These are phyloP conservation scores for Kryptopterus vitreolus DNA, from an alignment of 2,797 vertebrate species.

Conservation along the genomic window DNA sequence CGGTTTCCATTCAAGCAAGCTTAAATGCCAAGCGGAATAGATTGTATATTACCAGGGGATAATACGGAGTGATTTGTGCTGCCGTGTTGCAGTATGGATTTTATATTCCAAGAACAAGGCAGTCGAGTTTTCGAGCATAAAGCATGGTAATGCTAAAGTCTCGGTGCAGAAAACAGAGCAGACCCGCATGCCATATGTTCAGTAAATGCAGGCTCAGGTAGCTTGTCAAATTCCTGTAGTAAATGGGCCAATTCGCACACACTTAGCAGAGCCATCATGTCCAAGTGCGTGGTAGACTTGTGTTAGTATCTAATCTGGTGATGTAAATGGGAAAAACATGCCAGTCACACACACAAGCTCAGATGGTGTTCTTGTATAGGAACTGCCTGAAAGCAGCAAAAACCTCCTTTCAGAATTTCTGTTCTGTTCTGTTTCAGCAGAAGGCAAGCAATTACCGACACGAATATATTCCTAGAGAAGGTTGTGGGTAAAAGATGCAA, in stretches of 20 bases:
- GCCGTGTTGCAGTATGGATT: conserved; percentile 58
- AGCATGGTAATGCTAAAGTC: conserved; percentile 64
- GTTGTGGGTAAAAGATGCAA: background rate
- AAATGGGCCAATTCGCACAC: conserved; percentile 46
- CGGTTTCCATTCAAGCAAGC: conserved; percentile 1
- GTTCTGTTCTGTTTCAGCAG: conserved; percentile 9
- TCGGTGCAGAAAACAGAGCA: conserved; percentile 66
- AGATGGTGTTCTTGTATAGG: conserved; percentile 6
- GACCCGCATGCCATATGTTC: conserved; percentile 72
- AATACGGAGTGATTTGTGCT: conserved; percentile 63
- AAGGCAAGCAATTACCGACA: conserved; percentile 13
- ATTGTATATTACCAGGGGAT: conserved; percentile 52
- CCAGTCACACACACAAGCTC: conserved; percentile 33
- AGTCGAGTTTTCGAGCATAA: conserved; percentile 65
- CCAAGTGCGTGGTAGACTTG: conserved; percentile 39
- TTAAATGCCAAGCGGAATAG: conserved; percentile 16
- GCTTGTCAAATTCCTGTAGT: conserved; percentile 47
- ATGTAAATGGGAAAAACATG: conserved; percentile 49
- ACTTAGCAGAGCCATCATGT: conserved; percentile 47
- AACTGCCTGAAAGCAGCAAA: conserved; percentile 24
- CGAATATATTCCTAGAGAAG: conserved; percentile 12
- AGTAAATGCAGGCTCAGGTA: conserved; percentile 49
- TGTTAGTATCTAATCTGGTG: conserved; percentile 44
- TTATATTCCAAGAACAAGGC: conserved; percentile 66
- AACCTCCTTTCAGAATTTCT: conserved; percentile 2